Evolutionary conservation across 2,113 vertebrate genomes (phyloP), one percentile per base, ranked within the genome.

Genomic region (Rhea pennata): DNA sequence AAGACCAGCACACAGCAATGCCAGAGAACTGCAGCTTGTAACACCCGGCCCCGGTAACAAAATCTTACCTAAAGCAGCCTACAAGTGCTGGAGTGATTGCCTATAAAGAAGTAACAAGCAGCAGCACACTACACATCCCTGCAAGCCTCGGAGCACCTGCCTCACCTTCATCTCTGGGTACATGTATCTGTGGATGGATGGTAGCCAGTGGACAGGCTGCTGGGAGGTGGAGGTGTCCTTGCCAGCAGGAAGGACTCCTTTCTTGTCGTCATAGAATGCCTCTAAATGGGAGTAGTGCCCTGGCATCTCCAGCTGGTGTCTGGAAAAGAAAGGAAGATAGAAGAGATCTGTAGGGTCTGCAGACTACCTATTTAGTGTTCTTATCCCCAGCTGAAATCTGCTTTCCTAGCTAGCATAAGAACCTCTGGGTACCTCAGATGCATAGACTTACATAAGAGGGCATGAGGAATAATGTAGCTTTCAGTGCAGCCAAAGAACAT

Each of bases 221-320:
- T 99, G 98, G 94, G 98, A 99, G 87, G 94, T 92, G 2, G 98
- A 94, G 71, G 98, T 98, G 48, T 98, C 98, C 0, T 98, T 99
- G 44, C 98, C 98, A 11, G 98, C 94, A 1, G 98, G 98, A 33
- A 99, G 98, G 72, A 99, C 98, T 11, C 99, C 99, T 93, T 99
- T 99, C 98, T 99, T 99, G 96, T 99, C 99, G 92, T 99, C 99
- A 7, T 99, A 99, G 97, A 99, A 99, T 0, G 99, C 99, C 93
- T 99, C 99, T 92, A 99, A 98, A 22, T 99, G 99, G 73, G 99
- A 99, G 91, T 99, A 99, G 86, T 99, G 99, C 22, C 99, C 99
- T 4, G 99, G 99, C 94, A 97, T 99, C 98, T 99, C 98, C 94
- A 99, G 96, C 98, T 99, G 99, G 91, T 99, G 99, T 94, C 99